phyloP scores from a whole-genome alignment of 2,797 vertebrate species.

The Lemur catta region DNA sequence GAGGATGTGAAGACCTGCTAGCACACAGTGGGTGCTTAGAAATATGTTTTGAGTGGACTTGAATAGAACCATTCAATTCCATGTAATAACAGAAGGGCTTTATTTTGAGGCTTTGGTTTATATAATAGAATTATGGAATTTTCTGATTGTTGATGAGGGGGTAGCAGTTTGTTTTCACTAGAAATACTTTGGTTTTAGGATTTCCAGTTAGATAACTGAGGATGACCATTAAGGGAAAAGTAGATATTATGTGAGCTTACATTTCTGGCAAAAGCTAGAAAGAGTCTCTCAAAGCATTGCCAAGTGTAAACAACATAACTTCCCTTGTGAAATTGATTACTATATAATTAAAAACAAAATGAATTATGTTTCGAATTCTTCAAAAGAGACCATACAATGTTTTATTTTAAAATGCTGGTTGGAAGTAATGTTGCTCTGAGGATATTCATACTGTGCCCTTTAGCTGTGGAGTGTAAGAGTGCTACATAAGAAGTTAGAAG shows the following conservation, averaged over 20 bases:
- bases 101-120: not conserved
- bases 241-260: not conserved
- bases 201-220: not conserved
- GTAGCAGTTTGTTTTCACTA: conserved; percentile 10
- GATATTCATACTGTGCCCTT: not conserved
- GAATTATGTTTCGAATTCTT: conserved; percentile 31
- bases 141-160: not conserved
- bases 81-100: conserved; percentile 9
- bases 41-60: not conserved
- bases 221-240: not conserved
- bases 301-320: not conserved
- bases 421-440: conserved; percentile 15
- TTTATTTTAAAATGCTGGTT: conserved; percentile 10
- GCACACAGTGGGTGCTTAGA: not conserved
- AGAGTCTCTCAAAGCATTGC: not conserved
- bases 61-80: not conserved
- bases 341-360: conserved; percentile 27
- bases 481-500: conserved; percentile 6
- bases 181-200: conserved; percentile 4
- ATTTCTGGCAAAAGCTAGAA: not conserved
- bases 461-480: not conserved
- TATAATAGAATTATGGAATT: not conserved
- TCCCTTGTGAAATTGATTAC: not conserved
- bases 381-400: not conserved
- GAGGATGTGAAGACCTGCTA: not conserved